These are phyloP conservation scores for Uropsilus gracilis DNA, from an alignment of 2,113 vertebrate genomes.

Conservation along the genomic window DNA sequence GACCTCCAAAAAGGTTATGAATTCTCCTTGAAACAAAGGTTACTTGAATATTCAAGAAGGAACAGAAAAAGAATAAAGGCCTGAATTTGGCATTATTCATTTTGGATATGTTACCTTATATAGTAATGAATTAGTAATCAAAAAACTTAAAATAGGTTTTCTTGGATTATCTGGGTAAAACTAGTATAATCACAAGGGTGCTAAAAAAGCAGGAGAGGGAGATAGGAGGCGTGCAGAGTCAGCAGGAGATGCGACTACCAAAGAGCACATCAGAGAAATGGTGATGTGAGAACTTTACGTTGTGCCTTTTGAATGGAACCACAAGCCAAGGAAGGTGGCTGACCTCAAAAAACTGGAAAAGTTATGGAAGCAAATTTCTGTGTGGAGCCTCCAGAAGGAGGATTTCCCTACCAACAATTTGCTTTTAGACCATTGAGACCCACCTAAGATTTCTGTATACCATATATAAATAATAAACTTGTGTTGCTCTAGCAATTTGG, in stretches of 20 bases:
- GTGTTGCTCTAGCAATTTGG: too few relatives aligned
- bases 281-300: background rate
- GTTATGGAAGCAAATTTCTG: background rate
- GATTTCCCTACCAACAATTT: background rate
- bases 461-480: too few relatives aligned
- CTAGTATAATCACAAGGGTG: background rate
- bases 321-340: background rate
- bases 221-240: background rate
- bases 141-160: background rate
- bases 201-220: background rate
- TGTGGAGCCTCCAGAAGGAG: background rate
- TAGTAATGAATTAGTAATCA: background rate
- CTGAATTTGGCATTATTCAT: background rate
- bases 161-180: background rate
- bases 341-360: background rate
- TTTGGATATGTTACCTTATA: background rate
- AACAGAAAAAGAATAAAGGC: background rate
- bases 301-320: background rate
- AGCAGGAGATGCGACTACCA: background rate
- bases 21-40: background rate
- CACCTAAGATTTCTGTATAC: background rate
- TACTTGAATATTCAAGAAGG: background rate
- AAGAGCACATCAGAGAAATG: background rate
- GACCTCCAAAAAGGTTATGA: background rate
- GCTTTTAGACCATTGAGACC: background rate